Conservation (phyloP, 2,888 invertebrate genomes). For the Ormyrus pomaceus region DNA sequence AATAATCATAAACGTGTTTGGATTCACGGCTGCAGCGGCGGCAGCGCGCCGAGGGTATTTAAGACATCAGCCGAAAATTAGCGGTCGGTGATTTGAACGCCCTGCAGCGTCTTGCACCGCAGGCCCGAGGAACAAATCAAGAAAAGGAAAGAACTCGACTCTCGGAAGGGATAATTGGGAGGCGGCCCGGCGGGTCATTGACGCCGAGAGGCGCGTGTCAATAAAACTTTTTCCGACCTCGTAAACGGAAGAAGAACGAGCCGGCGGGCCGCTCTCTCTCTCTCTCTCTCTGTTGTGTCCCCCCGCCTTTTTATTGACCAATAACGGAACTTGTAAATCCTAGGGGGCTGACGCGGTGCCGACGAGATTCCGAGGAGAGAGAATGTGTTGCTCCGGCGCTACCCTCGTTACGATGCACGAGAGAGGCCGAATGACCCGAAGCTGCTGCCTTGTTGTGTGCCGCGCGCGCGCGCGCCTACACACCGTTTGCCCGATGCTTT, state of each 20-base stretch:
- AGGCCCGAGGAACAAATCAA: background rate
- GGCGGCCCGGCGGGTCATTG: slow-evolving; percentile 17
- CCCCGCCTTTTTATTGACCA: slow-evolving; percentile 14
- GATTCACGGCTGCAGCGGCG: background rate
- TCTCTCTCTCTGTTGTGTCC: background rate
- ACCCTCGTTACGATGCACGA: no score
- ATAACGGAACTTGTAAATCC: slow-evolving; percentile 19
- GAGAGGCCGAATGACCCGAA: no score
- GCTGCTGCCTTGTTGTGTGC: no score
- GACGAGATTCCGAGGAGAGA: no score
- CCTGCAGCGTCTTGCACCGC: background rate
- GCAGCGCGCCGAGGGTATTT: slow-evolving; percentile 1
- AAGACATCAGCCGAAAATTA: slow-evolving; percentile 33
- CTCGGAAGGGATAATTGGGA: slow-evolving; percentile 7
- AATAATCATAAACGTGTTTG: no score
- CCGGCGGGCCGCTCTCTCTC: background rate
- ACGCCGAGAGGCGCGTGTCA: background rate
- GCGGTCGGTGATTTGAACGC: slow-evolving; percentile 43
- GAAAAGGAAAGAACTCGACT: background rate
- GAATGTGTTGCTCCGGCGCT: no score
- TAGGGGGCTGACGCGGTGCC: no score
- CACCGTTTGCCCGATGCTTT: no score
- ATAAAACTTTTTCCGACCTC: slow-evolving; percentile 34
- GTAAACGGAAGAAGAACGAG: background rate
- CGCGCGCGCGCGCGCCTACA: no score